Evolutionary conservation across 2,888 invertebrate genomes (phyloP).

Genomic region (Steromphala cineraria): DNA sequence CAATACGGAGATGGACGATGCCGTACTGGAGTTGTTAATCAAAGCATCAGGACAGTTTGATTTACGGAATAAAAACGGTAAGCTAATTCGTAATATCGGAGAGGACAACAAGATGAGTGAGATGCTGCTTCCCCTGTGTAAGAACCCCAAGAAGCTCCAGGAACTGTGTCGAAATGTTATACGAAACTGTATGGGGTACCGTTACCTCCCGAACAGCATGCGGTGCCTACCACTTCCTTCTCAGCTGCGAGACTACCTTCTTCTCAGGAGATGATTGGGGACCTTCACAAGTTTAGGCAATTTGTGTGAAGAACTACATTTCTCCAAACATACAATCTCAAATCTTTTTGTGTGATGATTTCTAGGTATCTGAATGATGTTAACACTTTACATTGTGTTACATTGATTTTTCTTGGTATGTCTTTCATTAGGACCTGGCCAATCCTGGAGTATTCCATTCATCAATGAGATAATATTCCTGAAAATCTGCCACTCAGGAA

Average conservation of each 20-base stretch:
- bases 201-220: slow-evolving; percentile 67
- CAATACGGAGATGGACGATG: slow-evolving; percentile 66
- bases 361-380: too few species aligned
- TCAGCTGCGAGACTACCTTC: slow-evolving; percentile 59
- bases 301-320: too few species aligned
- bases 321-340: too few species aligned
- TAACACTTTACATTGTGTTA: too few species aligned
- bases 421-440: too few species aligned
- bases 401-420: too few species aligned
- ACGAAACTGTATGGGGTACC: slow-evolving; percentile 59
- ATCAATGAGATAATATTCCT: too few species aligned
- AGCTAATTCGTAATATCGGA: slow-evolving; percentile 52
- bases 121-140: slow-evolving; percentile 53
- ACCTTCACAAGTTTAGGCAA: too few species aligned
- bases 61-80: slow-evolving; percentile 51
- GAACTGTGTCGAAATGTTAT: slow-evolving; percentile 63
- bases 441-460: too few species aligned
- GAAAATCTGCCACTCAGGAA: too few species aligned
- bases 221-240: slow-evolving; percentile 65
- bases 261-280: slow-evolving; percentile 46
- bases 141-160: slow-evolving; percentile 57
- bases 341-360: too few species aligned
- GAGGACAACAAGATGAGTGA: slow-evolving; percentile 65
- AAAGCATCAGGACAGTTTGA: slow-evolving; percentile 67
- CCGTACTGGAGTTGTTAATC: slow-evolving; percentile 66